Conservation (phyloP, 1,140 invertebrate genomes). For the Scylla paramamosain region DNA sequence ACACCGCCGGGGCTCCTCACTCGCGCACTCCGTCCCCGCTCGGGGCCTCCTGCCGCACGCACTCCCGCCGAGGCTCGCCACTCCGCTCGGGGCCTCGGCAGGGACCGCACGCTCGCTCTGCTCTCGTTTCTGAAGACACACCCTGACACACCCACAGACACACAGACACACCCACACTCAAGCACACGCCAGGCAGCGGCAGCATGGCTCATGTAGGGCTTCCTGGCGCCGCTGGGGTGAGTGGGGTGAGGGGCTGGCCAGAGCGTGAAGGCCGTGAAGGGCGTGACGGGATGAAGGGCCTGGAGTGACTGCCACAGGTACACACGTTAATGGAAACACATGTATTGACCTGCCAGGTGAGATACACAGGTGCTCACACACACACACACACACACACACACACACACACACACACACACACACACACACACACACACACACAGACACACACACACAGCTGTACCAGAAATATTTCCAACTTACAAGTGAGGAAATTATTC, state of each 20-base stretch:
- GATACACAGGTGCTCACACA: not conserved
- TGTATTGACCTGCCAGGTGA: no score
- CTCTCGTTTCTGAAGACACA: not conserved
- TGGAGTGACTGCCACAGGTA: no score
- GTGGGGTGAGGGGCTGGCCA: no score
- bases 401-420: slow-evolving; percentile 14
- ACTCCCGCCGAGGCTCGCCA: not conserved
- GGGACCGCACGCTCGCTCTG: slow-evolving; percentile 36
- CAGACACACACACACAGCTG: slow-evolving; percentile 19
- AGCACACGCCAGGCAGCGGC: not conserved
- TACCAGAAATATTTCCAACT: not conserved
- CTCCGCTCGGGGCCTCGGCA: not conserved
- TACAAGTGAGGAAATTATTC: not conserved
- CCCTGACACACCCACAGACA: not conserved
- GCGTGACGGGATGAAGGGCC: no score
- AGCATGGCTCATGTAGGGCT: not conserved
- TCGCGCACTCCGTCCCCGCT: not conserved
- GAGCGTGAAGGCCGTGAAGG: no score
- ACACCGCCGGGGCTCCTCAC: slow-evolving; percentile 41
- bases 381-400: slow-evolving; percentile 41
- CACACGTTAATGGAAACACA: no score
- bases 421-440: slow-evolving; percentile 55
- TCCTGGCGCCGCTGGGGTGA: no score
- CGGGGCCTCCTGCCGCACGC: not conserved
- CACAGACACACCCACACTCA: not conserved